Evolutionary conservation across 2,113 vertebrate species (phyloP), one percentile per base, ranked within the genome.

Genomic region (Phasianus colchicus): DNA sequence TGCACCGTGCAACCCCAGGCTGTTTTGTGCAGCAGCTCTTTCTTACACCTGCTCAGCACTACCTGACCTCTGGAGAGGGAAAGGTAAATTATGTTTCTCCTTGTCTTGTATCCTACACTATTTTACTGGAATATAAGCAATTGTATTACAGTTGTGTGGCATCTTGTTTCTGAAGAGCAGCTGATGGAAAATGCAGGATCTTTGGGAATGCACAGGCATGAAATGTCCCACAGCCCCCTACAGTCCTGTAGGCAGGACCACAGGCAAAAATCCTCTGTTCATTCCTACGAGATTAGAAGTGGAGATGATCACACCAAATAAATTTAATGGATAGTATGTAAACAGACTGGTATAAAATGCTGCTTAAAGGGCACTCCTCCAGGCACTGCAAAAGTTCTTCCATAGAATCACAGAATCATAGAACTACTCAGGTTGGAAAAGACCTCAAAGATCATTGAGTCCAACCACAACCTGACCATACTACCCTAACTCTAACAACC

Each of bases 41-140:
- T 93, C 54, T 90, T 73, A 82, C 90, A 94, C 88, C 88, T 95
- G 86, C 80, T 65, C 48, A 78, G 61, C 80, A 88, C 57, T 65
- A 18, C 47, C 10, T 66, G 73, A 86, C 73, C 61, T 89, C 91
- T 50, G 77, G 76, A 86, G 52, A 65, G 54, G 48, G 57, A 69
- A 84, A 80, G 65, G 36, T 66, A 86, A 94, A 83, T 72, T 45
- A 66, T 45, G 36, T 61, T 83, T 79, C 48, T 73, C n/a, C 38
- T 92, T 12, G n/a, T 34, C 22, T 87, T 80, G 34, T 80, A 36
- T 74, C 55, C 22, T 32, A 47, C 19, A 16, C 32, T 64, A 1
- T 42, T 55, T 60, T 32, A 34, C 24, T 24, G 30, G 30, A n/a
- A 61, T 65, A 38, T 55, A 65, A 86, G 29, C 50, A 79, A 55